phyloP scores from a whole-genome alignment of 2,113 vertebrate species.

The Paraplagusia blochii region DNA sequence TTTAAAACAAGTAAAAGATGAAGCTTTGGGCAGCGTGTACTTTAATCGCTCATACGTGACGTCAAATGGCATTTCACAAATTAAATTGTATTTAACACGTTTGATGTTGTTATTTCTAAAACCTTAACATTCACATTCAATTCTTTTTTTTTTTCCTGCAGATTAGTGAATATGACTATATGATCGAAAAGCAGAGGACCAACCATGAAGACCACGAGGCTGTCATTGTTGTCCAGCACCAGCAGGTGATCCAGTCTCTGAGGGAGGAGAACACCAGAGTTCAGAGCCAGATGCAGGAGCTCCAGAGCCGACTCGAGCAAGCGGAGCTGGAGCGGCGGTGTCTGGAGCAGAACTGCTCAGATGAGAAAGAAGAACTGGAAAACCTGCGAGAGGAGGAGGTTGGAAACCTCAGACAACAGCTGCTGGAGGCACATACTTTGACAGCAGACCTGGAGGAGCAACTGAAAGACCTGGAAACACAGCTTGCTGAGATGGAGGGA shows the following conservation, averaged over 20 bases:
- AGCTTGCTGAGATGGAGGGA: conserved; percentile 17
- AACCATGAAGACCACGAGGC: conserved; percentile 76
- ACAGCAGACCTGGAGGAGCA: conserved; percentile 61
- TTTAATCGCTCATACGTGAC: too few relatives aligned
- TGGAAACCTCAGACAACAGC: conserved; percentile 46
- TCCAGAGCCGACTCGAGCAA: conserved; percentile 71
- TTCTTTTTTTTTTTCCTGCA: conserved; percentile 16
- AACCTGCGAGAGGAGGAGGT: conserved; percentile 59
- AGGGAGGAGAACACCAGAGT: conserved; percentile 72
- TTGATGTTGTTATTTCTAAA: too few relatives aligned
- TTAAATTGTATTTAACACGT: too few relatives aligned
- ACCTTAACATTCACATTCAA: background rate
- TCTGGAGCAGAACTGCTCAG: conserved; percentile 43
- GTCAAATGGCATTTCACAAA: too few relatives aligned
- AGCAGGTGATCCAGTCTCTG: conserved; percentile 68
- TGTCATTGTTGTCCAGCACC: conserved; percentile 62
- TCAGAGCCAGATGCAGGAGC: conserved; percentile 65
- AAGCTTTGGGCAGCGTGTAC: too few relatives aligned
- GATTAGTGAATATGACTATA: conserved; percentile 65
- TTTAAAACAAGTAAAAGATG: too few relatives aligned
- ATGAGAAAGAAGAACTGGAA: conserved; percentile 63
- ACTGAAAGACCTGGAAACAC: conserved; percentile 47
- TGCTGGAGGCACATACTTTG: conserved; percentile 46
- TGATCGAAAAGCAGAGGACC: conserved; percentile 71
- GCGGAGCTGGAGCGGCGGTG: conserved; percentile 61